Evolutionary conservation across 1,140 invertebrate genomes (phyloP).

Genomic region (Neodiprion virginianus): DNA sequence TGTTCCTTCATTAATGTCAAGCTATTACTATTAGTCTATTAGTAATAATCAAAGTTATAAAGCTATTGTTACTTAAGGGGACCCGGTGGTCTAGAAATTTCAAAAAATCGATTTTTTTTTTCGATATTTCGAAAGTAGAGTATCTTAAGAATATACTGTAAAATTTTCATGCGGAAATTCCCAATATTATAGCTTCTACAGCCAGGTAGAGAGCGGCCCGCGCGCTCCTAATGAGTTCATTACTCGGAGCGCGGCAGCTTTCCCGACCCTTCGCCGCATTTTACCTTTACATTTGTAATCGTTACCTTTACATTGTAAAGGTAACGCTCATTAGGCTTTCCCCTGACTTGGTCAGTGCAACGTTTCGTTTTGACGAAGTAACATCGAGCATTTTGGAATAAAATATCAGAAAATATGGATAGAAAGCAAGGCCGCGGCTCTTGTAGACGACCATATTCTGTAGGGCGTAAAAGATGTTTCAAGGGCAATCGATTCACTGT

Average conservation of each 20-base stretch:
- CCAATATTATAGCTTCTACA: too few relatives aligned
- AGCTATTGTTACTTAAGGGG: too few relatives aligned
- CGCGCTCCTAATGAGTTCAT: background rate
- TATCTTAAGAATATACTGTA: too few relatives aligned
- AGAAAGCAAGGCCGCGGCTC: slow-evolving; percentile 11
- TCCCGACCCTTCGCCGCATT: slow-evolving; percentile 13
- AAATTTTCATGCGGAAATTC: too few relatives aligned
- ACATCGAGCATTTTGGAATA: slow-evolving; percentile 12
- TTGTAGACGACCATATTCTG: slow-evolving; percentile 13
- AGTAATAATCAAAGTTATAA: too few relatives aligned
- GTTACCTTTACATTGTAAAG: background rate
- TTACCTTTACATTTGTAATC: background rate
- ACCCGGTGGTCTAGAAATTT: too few relatives aligned
- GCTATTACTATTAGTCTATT: too few relatives aligned
- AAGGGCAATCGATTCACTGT: slow-evolving; percentile 20
- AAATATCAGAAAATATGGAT: slow-evolving; percentile 18
- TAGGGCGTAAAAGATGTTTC: slow-evolving; percentile 11
- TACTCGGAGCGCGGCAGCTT: slow-evolving; percentile 2
- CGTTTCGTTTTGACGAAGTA: slow-evolving; percentile 14
- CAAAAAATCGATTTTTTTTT: too few relatives aligned
- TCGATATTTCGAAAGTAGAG: too few relatives aligned
- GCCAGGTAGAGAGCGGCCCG: too few relatives aligned
- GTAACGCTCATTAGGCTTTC: slow-evolving; percentile 7
- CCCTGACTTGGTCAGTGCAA: slow-evolving; percentile 16
- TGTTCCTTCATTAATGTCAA: too few relatives aligned